Evolutionary conservation across 2,888 invertebrate species (phyloP).

Genomic region (Dioctria rufipes): DNA sequence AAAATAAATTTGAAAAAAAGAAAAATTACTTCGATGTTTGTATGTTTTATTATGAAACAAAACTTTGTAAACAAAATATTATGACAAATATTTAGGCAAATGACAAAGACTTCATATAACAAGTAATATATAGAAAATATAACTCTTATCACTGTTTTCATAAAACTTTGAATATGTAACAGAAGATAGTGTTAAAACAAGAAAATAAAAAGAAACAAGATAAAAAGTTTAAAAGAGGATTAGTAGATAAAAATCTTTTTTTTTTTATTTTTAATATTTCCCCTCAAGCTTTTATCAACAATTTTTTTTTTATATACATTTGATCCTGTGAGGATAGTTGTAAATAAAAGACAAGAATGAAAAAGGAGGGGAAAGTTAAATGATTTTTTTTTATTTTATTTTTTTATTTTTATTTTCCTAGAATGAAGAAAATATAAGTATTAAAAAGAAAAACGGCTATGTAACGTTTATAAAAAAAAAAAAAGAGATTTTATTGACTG

Average conservation of each 20-base stretch:
- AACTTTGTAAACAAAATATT: not conserved
- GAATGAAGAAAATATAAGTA: not conserved
- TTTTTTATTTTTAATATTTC: not conserved
- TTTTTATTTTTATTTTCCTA: too few species aligned
- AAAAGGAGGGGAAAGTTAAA: not conserved
- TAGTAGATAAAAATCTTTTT: not conserved
- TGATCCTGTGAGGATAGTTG: not conserved
- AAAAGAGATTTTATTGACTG: not conserved
- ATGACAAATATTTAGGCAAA: not conserved
- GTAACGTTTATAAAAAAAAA: not conserved
- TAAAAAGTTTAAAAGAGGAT: not conserved
- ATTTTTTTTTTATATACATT: slow-evolving; percentile 1
- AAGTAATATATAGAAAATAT: not conserved
- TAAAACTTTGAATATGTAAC: not conserved
- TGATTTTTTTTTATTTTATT: not conserved
- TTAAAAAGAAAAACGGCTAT: not conserved
- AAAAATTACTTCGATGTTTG: slow-evolving; percentile 37
- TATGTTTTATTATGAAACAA: slow-evolving; percentile 39
- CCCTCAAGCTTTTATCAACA: not conserved
- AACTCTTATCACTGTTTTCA: not conserved
- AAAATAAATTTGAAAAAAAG: slow-evolving; percentile 25
- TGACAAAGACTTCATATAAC: not conserved
- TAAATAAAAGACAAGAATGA: not conserved
- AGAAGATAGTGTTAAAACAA: not conserved
- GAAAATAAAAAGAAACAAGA: not conserved